phyloP scores from a whole-genome alignment of 2,113 vertebrate species.

The Engystomops pustulosus region DNA sequence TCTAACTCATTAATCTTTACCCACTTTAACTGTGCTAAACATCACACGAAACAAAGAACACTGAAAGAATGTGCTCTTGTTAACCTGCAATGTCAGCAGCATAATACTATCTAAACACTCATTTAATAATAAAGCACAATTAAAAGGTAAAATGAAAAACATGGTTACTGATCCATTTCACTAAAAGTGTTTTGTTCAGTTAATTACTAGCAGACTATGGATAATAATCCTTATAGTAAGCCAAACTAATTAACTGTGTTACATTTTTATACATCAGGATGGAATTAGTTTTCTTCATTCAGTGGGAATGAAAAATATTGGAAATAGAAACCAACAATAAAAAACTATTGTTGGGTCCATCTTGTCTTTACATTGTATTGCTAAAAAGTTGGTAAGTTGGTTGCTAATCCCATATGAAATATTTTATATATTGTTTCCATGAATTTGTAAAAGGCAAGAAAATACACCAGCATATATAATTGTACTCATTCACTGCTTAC shows the following conservation, averaged over 20 bases:
- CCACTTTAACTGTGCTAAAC: constrained; percentile 33
- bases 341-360: too few relatives aligned
- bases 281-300: background rate
- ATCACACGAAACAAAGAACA: constrained; percentile 19
- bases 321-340: too few relatives aligned
- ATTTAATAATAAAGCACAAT: constrained; percentile 14
- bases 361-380: too few relatives aligned
- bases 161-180: constrained; percentile 30
- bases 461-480: too few relatives aligned
- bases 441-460: too few relatives aligned
- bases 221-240: constrained; percentile 19
- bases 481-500: too few relatives aligned
- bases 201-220: background rate
- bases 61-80: constrained; percentile 39
- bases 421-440: too few relatives aligned
- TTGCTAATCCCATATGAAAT: too few relatives aligned
- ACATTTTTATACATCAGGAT: background rate
- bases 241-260: background rate
- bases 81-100: constrained; percentile 29
- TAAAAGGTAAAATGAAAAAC: constrained; percentile 16
- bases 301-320: too few relatives aligned
- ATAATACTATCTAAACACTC: constrained; percentile 18
- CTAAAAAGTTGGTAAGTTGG: too few relatives aligned
- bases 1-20: constrained; percentile 47
- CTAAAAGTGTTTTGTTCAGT: constrained; percentile 1